phyloP scores from a whole-genome alignment of 2,888 invertebrate genomes.

The Amphiduros pacificus region DNA sequence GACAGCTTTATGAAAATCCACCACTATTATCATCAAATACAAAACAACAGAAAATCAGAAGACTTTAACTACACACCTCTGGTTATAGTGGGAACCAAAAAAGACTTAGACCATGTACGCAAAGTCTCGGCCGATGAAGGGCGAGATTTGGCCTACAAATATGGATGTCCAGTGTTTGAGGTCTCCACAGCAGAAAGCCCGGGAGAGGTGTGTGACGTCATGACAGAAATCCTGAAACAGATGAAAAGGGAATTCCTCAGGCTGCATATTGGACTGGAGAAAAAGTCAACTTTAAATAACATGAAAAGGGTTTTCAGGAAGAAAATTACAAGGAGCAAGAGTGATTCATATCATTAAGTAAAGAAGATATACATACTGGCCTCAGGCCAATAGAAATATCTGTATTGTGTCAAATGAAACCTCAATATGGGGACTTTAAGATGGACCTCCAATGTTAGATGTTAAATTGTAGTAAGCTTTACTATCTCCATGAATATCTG shows the following conservation, averaged over 20 bases:
- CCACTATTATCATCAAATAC: slow-evolving; percentile 47
- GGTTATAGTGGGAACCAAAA: slow-evolving; percentile 49
- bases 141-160: slow-evolving; percentile 33
- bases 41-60: slow-evolving; percentile 21
- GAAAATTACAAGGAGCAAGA: slow-evolving; percentile 46
- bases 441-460: too few species aligned
- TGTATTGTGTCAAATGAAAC: too few species aligned
- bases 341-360: slow-evolving; percentile 36
- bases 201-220: slow-evolving; percentile 43
- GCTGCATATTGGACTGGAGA: slow-evolving; percentile 30
- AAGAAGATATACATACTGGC: neutral
- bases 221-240: slow-evolving; percentile 47
- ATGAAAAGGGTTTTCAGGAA: slow-evolving; percentile 53
- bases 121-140: slow-evolving; percentile 44
- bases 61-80: slow-evolving; percentile 38
- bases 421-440: too few species aligned
- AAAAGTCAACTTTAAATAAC: slow-evolving; percentile 40
- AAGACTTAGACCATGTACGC: slow-evolving; percentile 43
- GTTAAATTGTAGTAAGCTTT: too few species aligned
- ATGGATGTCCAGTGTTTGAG: slow-evolving; percentile 48
- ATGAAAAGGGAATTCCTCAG: slow-evolving; percentile 46
- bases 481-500: too few species aligned
- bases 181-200: slow-evolving; percentile 49
- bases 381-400: too few species aligned
- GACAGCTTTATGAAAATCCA: slow-evolving; percentile 82